Evolutionary conservation across 1,140 invertebrate species (phyloP).

Genomic region (Trachelipus rathkii): DNA sequence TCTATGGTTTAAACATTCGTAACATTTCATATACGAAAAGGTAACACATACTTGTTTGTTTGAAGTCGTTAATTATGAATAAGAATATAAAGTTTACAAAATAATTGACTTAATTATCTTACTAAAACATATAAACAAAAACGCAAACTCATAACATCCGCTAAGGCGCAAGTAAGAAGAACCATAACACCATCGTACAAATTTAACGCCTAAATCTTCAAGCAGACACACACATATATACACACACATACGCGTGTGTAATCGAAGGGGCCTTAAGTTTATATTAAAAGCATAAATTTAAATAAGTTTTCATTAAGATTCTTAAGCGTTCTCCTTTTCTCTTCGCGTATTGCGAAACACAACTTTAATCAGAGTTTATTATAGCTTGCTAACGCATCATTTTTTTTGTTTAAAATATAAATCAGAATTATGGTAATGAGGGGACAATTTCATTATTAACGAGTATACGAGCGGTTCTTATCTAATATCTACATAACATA

Average conservation of each 20-base stretch:
- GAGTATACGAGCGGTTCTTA: background rate
- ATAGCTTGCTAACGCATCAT: background rate
- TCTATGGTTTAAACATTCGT: too few species aligned
- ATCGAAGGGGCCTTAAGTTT: background rate
- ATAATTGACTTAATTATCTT: too few species aligned
- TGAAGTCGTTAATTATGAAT: too few species aligned
- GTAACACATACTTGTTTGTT: too few species aligned
- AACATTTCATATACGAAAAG: too few species aligned
- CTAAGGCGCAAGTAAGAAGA: too few species aligned
- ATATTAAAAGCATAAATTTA: conserved; percentile 12
- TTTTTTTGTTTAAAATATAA: background rate
- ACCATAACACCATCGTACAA: too few species aligned
- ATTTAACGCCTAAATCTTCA: too few species aligned
- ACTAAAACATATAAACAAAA: too few species aligned
- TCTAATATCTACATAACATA: background rate
- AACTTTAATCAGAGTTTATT: background rate
- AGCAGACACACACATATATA: too few species aligned
- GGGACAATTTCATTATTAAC: background rate
- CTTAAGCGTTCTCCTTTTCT: background rate
- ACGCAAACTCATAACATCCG: too few species aligned
- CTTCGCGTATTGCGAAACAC: background rate
- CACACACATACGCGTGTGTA: background rate
- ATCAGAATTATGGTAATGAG: conserved; percentile 13
- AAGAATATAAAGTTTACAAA: too few species aligned
- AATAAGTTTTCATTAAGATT: background rate